Evolutionary conservation across 2,113 vertebrate genomes (phyloP), one percentile per base, ranked within the genome.

Genomic region (Hemicordylus capensis): DNA sequence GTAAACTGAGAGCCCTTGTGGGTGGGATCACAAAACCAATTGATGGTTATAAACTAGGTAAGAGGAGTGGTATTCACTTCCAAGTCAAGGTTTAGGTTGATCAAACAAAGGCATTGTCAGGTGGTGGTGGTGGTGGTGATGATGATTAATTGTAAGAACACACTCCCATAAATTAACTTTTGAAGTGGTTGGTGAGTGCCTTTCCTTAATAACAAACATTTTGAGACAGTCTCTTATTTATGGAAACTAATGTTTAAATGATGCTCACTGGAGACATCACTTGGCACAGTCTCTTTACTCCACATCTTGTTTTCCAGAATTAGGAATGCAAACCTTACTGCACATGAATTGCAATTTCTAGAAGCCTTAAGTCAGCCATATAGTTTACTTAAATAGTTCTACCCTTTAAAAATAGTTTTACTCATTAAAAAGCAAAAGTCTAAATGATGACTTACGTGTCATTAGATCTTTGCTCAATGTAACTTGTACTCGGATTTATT

Each of bases 101-200:
- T 17, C 28, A 8, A 12, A 63, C 10, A 14, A 44, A 77, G 37
- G 17, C 8, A 28, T 61, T 26, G 46, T n/a, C n/a, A n/a, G n/a
- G n/a, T n/a, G n/a, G n/a, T n/a, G n/a, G n/a, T n/a, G n/a, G n/a
- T n/a, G n/a, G n/a, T n/a, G n/a, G n/a, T n/a, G n/a, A n/a, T n/a
- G n/a, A n/a, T 24, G 24, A 54, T 48, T 67, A 42, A 39, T 39
- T 63, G 76, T 42, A 44, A 69, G 20, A 46, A 59, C 51, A 69
- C 31, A 77, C 63, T 4, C 3, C 0, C 66, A 4, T 14, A 11
- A 0, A 0, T 61, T 48, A 34, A 2, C 0, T 0, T 74, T 24
- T 86, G 28, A 34, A 73, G 39, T 80, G 26, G 19, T 20, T 42
- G 26, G 2, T 7, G 11, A 34, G 9, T 26, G 3, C n/a, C 66